Evolutionary conservation across 2,113 vertebrate species (phyloP).

Genomic region (Chrysochloris asiatica): DNA sequence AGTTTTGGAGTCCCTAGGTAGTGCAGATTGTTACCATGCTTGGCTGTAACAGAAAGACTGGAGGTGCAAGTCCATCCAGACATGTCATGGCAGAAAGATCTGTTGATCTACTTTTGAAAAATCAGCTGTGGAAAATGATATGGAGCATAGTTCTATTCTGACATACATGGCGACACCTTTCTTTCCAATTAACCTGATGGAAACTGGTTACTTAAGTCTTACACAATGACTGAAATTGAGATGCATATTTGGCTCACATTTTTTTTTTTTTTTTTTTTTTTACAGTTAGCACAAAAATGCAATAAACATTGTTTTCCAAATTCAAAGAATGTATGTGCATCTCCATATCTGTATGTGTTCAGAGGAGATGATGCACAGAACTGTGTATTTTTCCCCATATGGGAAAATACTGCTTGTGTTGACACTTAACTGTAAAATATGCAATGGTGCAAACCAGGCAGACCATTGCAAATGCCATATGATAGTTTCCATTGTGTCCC

Average conservation of each 20-base stretch:
- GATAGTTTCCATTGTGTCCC: neutral
- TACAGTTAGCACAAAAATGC: neutral
- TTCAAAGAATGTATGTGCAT: neutral
- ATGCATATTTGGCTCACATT: neutral
- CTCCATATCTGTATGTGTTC: neutral
- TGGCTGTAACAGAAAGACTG: neutral
- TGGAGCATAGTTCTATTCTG: neutral
- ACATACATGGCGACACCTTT: neutral
- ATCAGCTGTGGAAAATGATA: neutral
- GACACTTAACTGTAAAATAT: neutral
- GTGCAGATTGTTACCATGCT: neutral
- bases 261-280: too few species aligned
- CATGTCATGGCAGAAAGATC: neutral
- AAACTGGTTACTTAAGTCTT: neutral
- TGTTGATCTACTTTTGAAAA: neutral
- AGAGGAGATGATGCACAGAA: neutral
- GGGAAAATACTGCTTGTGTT: neutral
- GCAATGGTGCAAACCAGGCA: neutral
- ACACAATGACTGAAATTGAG: neutral
- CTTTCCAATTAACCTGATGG: neutral
- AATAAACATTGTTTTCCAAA: neutral
- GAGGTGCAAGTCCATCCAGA: neutral
- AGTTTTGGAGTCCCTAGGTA: neutral
- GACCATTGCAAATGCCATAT: rapidly evolving
- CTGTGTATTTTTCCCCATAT: too few species aligned